Evolutionary conservation across 2,797 vertebrate genomes (phyloP).

Genomic region (Siniperca obscura): DNA sequence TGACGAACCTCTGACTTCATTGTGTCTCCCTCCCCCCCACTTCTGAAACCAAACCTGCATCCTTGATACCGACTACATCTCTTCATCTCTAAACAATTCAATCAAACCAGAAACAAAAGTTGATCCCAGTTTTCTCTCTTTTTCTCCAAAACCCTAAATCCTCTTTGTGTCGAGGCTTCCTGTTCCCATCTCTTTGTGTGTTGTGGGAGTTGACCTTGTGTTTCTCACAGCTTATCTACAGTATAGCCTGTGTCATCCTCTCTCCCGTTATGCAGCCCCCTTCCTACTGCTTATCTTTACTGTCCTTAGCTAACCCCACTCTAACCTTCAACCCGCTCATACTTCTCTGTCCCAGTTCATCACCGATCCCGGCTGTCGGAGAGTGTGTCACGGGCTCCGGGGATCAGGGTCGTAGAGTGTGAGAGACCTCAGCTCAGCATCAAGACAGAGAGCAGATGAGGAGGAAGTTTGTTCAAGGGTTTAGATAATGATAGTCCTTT

Average conservation of each 20-base stretch:
- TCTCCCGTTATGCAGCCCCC: conserved; percentile 27
- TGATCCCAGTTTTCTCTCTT: not conserved
- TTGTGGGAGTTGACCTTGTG: conserved; percentile 45
- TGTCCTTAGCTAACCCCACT: conserved; percentile 40
- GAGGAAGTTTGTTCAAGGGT: not conserved
- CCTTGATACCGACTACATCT: not conserved
- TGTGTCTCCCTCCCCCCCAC: too few species aligned
- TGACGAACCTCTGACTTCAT: not conserved
- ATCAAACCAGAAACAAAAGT: not conserved
- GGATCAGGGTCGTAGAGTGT: conserved; percentile 9
- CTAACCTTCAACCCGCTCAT: conserved; percentile 36
- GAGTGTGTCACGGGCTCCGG: conserved; percentile 10
- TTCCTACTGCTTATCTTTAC: conserved; percentile 38
- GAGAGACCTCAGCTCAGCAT: conserved; percentile 20
- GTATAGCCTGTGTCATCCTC: conserved; percentile 38
- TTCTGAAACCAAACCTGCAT: not conserved
- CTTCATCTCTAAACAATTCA: not conserved
- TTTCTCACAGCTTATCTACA: conserved; percentile 52
- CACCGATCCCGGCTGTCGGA: conserved; percentile 17
- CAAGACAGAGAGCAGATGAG: conserved; percentile 9
- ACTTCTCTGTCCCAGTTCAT: conserved; percentile 35
- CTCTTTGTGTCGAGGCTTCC: conserved; percentile 4
- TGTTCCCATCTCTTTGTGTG: conserved; percentile 16
- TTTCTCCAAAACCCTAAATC: conserved; percentile 7
- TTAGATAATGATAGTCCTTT: not conserved